Percentiles rank a stretch among this genome's conserved stretches.
These are phyloP conservation scores for Cossypha heuglini DNA, from an alignment of 2,797 vertebrate species.

Conservation along the genomic window DNA sequence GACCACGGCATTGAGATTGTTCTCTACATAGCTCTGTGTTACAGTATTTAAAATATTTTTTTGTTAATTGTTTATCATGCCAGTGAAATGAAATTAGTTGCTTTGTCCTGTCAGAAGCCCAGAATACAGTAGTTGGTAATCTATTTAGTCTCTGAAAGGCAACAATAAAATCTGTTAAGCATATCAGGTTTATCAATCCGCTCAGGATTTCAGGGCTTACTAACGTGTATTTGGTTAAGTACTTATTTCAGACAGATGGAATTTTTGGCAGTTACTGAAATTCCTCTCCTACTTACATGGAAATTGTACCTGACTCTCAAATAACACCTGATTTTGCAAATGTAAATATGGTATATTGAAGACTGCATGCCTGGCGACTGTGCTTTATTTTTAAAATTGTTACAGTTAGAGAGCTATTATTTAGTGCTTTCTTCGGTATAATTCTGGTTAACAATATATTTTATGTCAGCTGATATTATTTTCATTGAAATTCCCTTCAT, in stretches of 20 bases:
- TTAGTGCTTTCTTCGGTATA: background rate
- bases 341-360: background rate
- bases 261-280: conserved; percentile 35
- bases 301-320: background rate
- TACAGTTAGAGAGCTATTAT: background rate
- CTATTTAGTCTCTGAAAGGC: conserved; percentile 10
- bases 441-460: background rate
- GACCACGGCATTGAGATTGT: background rate
- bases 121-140: background rate
- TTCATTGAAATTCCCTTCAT: background rate
- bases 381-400: background rate
- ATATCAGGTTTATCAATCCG: conserved; percentile 23
- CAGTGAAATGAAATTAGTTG: background rate
- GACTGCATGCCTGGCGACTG: background rate
- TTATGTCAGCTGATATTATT: background rate
- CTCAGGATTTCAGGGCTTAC: conserved; percentile 3
- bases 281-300: conserved; percentile 8
- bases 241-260: conserved; percentile 37
- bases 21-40: background rate
- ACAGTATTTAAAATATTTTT: background rate
- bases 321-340: conserved; percentile 5
- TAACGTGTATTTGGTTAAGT: conserved; percentile 35
- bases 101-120: background rate
- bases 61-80: background rate
- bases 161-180: conserved; percentile 3